Percentiles rank a stretch among this genome's conserved stretches.
Evolutionary conservation across 2,888 invertebrate genomes (phyloP).

Genomic region (Myopa testacea): DNA sequence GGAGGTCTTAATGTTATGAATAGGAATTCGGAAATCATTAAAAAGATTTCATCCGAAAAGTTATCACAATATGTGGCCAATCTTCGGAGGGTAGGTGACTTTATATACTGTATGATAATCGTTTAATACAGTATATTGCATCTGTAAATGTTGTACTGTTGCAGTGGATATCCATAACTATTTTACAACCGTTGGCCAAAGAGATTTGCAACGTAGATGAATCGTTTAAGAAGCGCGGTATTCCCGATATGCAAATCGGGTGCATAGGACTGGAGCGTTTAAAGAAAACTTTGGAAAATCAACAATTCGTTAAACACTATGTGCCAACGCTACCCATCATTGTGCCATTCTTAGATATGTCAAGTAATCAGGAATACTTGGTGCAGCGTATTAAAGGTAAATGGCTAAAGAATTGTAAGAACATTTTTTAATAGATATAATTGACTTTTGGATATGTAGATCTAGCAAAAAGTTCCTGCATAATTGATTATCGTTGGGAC

Average conservation of each 20-base stretch:
- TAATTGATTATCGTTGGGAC: slow-evolving; percentile 91
- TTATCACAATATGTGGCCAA: slow-evolving; percentile 85
- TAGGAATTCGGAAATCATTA: slow-evolving; percentile 66
- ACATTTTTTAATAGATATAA: neutral
- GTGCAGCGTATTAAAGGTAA: slow-evolving; percentile 79
- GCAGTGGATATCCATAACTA: slow-evolving; percentile 89
- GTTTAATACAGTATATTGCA: slow-evolving; percentile 8
- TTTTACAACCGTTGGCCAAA: slow-evolving; percentile 78
- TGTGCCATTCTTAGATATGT: slow-evolving; percentile 84
- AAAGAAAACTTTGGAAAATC: slow-evolving; percentile 77
- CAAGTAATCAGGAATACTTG: slow-evolving; percentile 87
- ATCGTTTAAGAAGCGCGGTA: slow-evolving; percentile 77
- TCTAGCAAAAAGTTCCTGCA: slow-evolving; percentile 79
- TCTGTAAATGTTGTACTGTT: neutral
- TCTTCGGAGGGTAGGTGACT: slow-evolving; percentile 74
- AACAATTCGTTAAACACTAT: slow-evolving; percentile 64
- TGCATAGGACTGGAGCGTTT: slow-evolving; percentile 79
- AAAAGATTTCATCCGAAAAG: slow-evolving; percentile 71
- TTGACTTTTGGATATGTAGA: slow-evolving; percentile 36
- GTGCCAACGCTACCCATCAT: slow-evolving; percentile 70
- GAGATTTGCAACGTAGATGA: slow-evolving; percentile 82
- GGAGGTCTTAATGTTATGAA: slow-evolving; percentile 61
- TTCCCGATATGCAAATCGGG: slow-evolving; percentile 76
- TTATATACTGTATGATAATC: neutral
- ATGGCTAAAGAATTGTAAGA: neutral